phyloP scores from a whole-genome alignment of 1,140 invertebrate genomes.

The Drosophila mojavensis region DNA sequence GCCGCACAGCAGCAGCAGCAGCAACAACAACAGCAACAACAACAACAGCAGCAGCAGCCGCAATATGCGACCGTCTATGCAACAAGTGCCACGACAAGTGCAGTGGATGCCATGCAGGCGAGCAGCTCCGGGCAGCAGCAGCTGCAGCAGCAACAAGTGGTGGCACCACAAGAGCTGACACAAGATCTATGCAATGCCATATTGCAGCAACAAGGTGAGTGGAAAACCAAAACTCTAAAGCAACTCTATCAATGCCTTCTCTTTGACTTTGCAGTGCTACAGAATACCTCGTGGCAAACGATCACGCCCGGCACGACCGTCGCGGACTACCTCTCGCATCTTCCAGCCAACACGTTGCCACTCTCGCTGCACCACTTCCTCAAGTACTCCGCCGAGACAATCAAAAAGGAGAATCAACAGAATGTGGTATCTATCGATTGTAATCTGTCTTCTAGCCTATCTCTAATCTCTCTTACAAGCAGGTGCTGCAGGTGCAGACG shows the following conservation, averaged over 20 bases:
- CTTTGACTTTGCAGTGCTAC: conserved; percentile 61
- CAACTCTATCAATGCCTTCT: neutral
- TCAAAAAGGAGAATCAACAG: conserved; percentile 88
- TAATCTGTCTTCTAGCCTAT: neutral
- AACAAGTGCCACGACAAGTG: conserved; percentile 50
- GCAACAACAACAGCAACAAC: conserved; percentile 27
- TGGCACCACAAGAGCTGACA: conserved; percentile 77
- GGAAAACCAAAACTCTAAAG: neutral
- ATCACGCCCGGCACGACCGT: conserved; percentile 90
- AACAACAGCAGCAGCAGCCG: conserved; percentile 60
- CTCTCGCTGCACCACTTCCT: conserved; percentile 92
- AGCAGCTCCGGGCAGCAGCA: conserved; percentile 55
- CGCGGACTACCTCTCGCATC: conserved; percentile 91
- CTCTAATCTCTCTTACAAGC: neutral
- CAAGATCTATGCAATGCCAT: conserved; percentile 83
- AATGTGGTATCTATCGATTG: conserved; percentile 67
- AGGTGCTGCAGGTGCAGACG: conserved; percentile 82
- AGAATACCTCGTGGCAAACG: conserved; percentile 88
- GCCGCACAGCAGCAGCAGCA: conserved; percentile 64
- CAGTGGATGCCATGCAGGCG: conserved; percentile 61
- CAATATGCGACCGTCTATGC: conserved; percentile 73
- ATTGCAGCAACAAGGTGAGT: conserved; percentile 79
- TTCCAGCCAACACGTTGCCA: conserved; percentile 90
- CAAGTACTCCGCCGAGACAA: conserved; percentile 92
- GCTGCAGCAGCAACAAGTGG: conserved; percentile 67